Evolutionary conservation across 35 echinoderm and acorn worm genomes (phyloP).

Genomic region (Ptychodera flava): DNA sequence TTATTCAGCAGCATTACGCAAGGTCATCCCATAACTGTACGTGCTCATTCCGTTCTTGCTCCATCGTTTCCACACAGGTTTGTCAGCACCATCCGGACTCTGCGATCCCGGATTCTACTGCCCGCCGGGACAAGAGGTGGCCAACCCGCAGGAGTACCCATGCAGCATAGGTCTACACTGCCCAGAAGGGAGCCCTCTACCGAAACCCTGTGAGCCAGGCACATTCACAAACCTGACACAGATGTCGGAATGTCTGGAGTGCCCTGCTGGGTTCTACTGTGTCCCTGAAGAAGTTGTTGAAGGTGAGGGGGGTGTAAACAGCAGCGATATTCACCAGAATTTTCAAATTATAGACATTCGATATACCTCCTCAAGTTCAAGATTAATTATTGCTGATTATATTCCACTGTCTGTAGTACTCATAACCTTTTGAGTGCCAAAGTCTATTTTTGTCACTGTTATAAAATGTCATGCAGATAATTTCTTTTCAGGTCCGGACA

Average conservation of each 20-base stretch:
- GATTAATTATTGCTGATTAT: too few relatives aligned
- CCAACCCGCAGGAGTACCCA: slow-evolving; percentile 75
- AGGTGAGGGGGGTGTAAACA: slow-evolving; percentile 35
- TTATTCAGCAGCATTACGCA: too few relatives aligned
- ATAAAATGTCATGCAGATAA: too few relatives aligned
- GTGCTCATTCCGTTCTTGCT: too few relatives aligned
- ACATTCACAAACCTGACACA: slow-evolving; percentile 94
- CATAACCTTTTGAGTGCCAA: too few relatives aligned
- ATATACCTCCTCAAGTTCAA: too few relatives aligned
- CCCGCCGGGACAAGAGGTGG: slow-evolving; percentile 74
- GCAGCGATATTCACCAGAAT: neutral
- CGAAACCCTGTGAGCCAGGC: slow-evolving; percentile 83
- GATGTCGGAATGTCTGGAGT: slow-evolving; percentile 63
- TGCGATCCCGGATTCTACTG: slow-evolving; percentile 91
- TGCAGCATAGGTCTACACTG: slow-evolving; percentile 88
- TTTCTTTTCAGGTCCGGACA: too few relatives aligned
- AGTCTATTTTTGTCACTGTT: too few relatives aligned
- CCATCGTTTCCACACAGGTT: too few relatives aligned
- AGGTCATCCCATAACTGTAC: too few relatives aligned
- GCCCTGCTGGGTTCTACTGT: slow-evolving; percentile 87
- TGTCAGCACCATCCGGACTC: slow-evolving; percentile 57
- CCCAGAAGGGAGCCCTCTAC: slow-evolving; percentile 85
- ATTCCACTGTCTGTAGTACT: too few relatives aligned
- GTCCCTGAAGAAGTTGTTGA: slow-evolving; percentile 88
- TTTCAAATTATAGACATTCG: too few relatives aligned